A percentile compares a stretch with the other conserved stretches of the same genome.
Evolutionary conservation across 1,140 invertebrate species (phyloP).

Genomic region (Acyrthosiphon pisum): DNA sequence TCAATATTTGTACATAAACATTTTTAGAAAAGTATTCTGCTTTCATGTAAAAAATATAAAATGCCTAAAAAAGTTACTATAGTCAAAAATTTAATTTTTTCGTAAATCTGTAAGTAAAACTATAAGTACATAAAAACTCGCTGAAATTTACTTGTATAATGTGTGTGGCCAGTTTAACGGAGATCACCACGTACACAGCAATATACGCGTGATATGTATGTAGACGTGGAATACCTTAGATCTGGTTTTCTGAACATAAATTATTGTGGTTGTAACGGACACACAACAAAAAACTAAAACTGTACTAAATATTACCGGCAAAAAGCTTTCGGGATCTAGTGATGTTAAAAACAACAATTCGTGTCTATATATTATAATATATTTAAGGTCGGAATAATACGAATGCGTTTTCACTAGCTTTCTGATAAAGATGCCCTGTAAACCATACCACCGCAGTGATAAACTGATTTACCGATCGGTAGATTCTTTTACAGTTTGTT

Average conservation of each 20-base stretch:
- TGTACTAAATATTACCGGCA: not conserved
- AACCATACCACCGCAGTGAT: not conserved
- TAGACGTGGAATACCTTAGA: not conserved
- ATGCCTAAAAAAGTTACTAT: not conserved
- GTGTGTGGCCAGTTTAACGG: not conserved
- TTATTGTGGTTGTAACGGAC: not conserved
- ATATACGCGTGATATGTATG: not conserved
- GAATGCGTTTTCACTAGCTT: not conserved
- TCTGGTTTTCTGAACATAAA: conserved; percentile 4
- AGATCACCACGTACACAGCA: not conserved
- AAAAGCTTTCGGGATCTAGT: not conserved
- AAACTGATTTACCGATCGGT: too few relatives aligned
- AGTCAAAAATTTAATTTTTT: not conserved
- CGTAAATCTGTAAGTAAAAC: too few relatives aligned
- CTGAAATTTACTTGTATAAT: not conserved
- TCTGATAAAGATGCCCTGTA: not conserved
- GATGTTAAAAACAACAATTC: not conserved
- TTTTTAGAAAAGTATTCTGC: not conserved
- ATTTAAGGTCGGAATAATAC: not conserved
- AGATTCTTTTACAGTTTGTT: not conserved
- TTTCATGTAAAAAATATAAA: not conserved
- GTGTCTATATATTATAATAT: not conserved
- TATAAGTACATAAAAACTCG: not conserved
- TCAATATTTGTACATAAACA: not conserved
- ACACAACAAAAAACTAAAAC: not conserved